phyloP scores from a whole-genome alignment of 2,113 vertebrate species.

The Rattus rattus region DNA sequence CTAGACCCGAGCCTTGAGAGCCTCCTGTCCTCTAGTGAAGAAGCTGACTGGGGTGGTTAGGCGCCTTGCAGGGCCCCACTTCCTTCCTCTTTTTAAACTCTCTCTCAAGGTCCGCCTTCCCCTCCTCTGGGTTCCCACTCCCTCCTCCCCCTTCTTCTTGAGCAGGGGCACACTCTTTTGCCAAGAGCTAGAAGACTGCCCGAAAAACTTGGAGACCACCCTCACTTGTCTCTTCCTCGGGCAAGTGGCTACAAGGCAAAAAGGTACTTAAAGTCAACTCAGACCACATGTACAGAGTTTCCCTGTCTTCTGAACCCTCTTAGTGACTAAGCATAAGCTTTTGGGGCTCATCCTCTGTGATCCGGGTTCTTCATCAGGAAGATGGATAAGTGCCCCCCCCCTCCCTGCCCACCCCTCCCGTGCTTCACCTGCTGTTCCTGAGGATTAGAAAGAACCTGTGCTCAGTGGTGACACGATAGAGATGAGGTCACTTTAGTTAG shows the following conservation, averaged over 20 bases:
- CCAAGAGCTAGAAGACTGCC: neutral
- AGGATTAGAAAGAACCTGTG: neutral
- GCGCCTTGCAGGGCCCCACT: conserved; percentile 80
- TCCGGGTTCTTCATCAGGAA: conserved; percentile 24
- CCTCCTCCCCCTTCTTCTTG: neutral
- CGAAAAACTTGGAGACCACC: neutral
- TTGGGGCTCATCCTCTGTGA: neutral
- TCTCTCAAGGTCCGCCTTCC: conserved; percentile 76
- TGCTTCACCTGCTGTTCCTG: neutral
- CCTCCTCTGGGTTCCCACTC: conserved; percentile 3
- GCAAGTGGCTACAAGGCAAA: neutral
- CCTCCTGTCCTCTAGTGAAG: conserved; percentile 42
- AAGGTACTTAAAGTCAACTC: neutral
- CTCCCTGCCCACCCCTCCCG: too few species aligned
- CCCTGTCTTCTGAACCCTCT: neutral
- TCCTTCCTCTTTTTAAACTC: conserved; percentile 89
- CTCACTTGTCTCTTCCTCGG: neutral
- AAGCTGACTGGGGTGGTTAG: conserved; percentile 62
- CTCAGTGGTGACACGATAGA: neutral
- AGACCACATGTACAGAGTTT: neutral
- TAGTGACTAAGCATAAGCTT: neutral
- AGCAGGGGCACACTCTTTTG: neutral
- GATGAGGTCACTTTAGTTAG: neutral
- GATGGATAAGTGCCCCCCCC: neutral
- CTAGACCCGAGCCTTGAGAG: neutral